These are phyloP conservation scores for Oreortyx pictus DNA, from an alignment of 2,797 vertebrate genomes.

Conservation along the genomic window DNA sequence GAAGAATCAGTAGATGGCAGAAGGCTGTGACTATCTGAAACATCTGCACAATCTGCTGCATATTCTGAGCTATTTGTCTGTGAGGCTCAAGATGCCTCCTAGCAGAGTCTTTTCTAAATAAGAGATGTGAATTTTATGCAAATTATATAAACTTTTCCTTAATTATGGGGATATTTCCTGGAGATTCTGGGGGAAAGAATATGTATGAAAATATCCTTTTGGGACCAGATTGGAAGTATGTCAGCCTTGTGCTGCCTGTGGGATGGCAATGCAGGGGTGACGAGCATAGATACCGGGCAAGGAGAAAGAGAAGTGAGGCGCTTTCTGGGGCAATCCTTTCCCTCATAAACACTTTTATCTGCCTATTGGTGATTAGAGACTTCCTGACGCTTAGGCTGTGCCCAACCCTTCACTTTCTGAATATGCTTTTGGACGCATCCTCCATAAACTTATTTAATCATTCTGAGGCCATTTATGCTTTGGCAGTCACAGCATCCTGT, in stretches of 20 bases:
- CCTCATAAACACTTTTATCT: background rate
- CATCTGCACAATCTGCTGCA: background rate
- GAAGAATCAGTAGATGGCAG: background rate
- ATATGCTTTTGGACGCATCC: background rate
- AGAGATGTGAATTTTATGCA: background rate
- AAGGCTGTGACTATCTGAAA: background rate
- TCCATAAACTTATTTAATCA: background rate
- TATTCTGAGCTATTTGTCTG: background rate
- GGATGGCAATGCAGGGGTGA: background rate
- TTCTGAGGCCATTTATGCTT: background rate
- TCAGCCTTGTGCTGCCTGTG: background rate
- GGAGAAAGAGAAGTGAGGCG: background rate
- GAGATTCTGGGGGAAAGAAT: background rate
- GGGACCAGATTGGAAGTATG: background rate
- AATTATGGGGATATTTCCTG: background rate
- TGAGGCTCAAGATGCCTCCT: background rate
- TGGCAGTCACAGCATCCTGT: background rate
- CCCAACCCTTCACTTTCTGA: background rate
- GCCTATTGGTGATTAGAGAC: background rate
- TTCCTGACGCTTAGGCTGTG: background rate
- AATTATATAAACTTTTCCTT: background rate
- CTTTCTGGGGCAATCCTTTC: background rate
- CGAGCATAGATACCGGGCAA: background rate
- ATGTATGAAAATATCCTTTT: background rate
- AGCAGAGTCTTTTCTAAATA: background rate